phyloP scores from a whole-genome alignment of 2,888 invertebrate genomes.

The Plagodis dolabraria region DNA sequence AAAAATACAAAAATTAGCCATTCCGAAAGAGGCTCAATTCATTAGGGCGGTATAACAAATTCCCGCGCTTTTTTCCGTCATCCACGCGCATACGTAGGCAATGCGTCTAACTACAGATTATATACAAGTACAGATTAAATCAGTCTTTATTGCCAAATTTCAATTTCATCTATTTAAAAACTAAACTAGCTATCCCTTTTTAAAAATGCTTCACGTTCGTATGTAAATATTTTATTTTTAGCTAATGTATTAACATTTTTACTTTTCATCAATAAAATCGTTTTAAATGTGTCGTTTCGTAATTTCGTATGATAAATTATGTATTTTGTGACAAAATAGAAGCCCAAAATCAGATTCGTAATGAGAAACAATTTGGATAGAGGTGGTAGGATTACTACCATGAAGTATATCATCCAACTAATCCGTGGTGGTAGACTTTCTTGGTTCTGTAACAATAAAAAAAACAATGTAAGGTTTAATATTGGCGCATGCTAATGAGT shows the following conservation, averaged over 20 bases:
- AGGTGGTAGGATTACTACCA: constrained; percentile 79
- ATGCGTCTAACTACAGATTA: background rate
- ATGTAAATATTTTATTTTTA: constrained; percentile 63
- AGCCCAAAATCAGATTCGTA: constrained; percentile 54
- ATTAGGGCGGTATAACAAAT: no score
- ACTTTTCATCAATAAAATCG: constrained; percentile 61
- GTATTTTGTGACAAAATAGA: constrained; percentile 61
- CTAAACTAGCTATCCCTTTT: constrained; percentile 45
- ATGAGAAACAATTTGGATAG: constrained; percentile 62
- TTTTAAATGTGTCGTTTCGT: constrained; percentile 54
- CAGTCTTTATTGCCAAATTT: constrained; percentile 38
- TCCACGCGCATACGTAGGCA: no score
- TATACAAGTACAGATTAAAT: constrained; percentile 28
- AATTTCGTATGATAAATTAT: constrained; percentile 52
- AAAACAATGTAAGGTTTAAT: background rate
- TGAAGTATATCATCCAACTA: constrained; percentile 73
- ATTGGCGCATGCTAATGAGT: no score
- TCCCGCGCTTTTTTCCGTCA: no score
- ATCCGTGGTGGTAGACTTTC: constrained; percentile 82
- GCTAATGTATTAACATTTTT: constrained; percentile 57
- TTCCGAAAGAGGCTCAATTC: no score
- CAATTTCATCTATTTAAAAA: constrained; percentile 6
- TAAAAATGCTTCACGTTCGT: constrained; percentile 67
- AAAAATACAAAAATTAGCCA: no score
- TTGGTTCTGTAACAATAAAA: constrained; percentile 80